These are phyloP conservation scores for Hypotaenidia philippensis DNA, from an alignment of 2,797 vertebrate species.

Conservation along the genomic window DNA sequence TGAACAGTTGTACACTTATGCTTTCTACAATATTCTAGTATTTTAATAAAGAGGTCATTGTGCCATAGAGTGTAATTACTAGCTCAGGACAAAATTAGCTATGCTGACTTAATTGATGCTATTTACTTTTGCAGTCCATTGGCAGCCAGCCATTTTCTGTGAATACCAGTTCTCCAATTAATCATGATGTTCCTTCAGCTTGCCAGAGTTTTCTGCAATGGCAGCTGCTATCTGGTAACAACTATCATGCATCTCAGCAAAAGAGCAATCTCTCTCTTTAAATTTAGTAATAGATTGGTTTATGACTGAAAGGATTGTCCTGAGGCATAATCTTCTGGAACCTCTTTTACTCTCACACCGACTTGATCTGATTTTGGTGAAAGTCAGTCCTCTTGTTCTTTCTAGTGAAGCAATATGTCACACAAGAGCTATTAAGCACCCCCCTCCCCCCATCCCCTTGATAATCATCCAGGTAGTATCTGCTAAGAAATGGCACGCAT, in stretches of 20 bases:
- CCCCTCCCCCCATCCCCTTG: background rate
- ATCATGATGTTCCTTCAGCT: slow-evolving; percentile 5
- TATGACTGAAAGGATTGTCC: background rate
- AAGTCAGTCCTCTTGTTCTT: background rate
- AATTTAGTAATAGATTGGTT: background rate
- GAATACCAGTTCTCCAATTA: slow-evolving; percentile 37
- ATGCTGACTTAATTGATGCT: slow-evolving; percentile 35
- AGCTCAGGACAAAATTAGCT: slow-evolving; percentile 38
- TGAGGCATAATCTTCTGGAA: background rate
- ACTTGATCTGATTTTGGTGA: background rate
- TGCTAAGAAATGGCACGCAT: background rate
- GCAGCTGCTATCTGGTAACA: slow-evolving; percentile 43
- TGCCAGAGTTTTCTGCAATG: background rate
- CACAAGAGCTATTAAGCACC: background rate
- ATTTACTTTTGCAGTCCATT: slow-evolving; percentile 41
- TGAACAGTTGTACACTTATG: background rate
- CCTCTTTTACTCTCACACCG: background rate
- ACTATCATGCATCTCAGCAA: background rate
- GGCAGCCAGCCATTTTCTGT: slow-evolving; percentile 36
- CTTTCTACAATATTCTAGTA: slow-evolving; percentile 16
- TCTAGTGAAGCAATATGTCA: background rate
- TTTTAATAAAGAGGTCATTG: slow-evolving; percentile 55
- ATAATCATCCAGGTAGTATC: background rate
- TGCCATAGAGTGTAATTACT: slow-evolving; percentile 8
- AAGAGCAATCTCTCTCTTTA: background rate